These are phyloP conservation scores for Enteromius mattozi DNA, from an alignment of 2,797 vertebrate genomes.

Conservation along the genomic window DNA sequence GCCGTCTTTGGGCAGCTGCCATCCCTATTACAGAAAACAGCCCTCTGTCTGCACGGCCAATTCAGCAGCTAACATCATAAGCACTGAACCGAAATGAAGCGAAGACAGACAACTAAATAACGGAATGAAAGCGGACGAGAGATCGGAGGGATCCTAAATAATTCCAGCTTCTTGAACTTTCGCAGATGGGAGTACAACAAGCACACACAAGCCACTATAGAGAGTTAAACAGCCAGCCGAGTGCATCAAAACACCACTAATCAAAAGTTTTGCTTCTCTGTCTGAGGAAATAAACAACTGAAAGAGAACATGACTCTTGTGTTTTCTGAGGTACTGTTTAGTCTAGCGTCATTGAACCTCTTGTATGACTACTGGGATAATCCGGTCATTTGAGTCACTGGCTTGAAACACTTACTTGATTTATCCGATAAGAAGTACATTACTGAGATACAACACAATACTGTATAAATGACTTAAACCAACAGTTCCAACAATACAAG, in stretches of 20 bases:
- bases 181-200: conserved; percentile 4
- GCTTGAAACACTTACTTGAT: not conserved
- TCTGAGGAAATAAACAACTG: not conserved
- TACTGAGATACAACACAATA: conserved; percentile 4
- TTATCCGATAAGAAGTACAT: not conserved
- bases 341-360: not conserved
- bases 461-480: not conserved
- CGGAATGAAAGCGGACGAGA: conserved; percentile 4
- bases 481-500: not conserved
- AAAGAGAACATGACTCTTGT: not conserved
- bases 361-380: not conserved
- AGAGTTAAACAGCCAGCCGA: conserved; percentile 20
- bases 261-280: conserved; percentile 9
- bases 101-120: conserved; percentile 24
- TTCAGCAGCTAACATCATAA: conserved; percentile 40
- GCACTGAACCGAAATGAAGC: conserved; percentile 33
- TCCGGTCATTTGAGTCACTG: not conserved
- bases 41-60: conserved; percentile 30
- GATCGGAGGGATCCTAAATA: conserved; percentile 5
- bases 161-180: conserved; percentile 21
- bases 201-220: not conserved
- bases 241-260: conserved; percentile 7
- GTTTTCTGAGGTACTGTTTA: not conserved
- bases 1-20: conserved; percentile 23
- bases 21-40: conserved; percentile 45